Conservation (phyloP, 1,140 invertebrate species). For the Drosophila willistoni region DNA sequence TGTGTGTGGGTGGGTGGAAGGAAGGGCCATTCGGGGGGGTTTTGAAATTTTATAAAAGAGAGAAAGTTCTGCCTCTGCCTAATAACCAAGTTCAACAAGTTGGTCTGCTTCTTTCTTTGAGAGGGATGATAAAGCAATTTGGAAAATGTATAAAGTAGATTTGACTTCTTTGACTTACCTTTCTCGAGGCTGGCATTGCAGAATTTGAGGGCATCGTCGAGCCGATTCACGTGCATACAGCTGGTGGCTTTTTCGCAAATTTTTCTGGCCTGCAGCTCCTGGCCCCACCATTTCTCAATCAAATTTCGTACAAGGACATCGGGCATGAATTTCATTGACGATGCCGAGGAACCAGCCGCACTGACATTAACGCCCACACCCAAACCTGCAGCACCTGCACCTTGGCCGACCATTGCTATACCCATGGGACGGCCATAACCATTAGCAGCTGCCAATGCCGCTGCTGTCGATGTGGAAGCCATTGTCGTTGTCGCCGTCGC, state of each 20-base stretch:
- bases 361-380: constrained; percentile 26
- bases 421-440: not conserved
- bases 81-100: constrained; percentile 8
- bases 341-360: constrained; percentile 28
- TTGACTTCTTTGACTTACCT: constrained; percentile 67
- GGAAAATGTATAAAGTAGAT: no score
- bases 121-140: no score
- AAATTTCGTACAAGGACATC: constrained; percentile 87
- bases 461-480: constrained; percentile 64
- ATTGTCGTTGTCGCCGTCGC: constrained; percentile 78
- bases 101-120: no score
- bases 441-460: constrained; percentile 5
- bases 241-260: constrained; percentile 87
- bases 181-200: constrained; percentile 85
- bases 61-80: not conserved
- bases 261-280: constrained; percentile 85
- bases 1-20: not conserved
- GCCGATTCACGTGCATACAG: constrained; percentile 85
- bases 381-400: constrained; percentile 33
- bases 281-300: constrained; percentile 89
- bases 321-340: constrained; percentile 84
- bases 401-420: not conserved
- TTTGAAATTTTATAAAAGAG: not conserved
- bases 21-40: not conserved
- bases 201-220: constrained; percentile 86